phyloP scores from a whole-genome alignment of 2,113 vertebrate genomes.

The Callipepla squamata region DNA sequence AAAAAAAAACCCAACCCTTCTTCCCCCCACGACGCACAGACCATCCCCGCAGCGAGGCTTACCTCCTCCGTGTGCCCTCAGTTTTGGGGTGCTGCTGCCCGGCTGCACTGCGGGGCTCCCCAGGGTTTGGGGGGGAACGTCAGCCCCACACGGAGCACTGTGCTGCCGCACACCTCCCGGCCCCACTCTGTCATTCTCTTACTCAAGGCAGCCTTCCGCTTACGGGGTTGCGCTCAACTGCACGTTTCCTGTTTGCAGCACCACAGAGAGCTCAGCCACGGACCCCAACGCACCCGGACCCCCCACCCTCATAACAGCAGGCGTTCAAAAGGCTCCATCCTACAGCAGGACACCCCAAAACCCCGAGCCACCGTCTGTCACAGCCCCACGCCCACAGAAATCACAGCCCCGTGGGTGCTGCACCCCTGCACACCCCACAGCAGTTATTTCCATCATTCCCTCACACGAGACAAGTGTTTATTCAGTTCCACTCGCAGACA shows the following conservation, averaged over 20 bases:
- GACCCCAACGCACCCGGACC: neutral
- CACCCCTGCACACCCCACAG: neutral
- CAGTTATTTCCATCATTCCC: accelerated
- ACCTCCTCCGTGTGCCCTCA: neutral
- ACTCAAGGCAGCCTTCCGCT: constrained; percentile 47
- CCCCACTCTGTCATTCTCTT: neutral
- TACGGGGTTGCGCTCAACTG: neutral
- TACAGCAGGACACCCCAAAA: neutral
- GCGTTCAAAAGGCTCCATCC: neutral
- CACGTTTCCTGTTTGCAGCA: constrained; percentile 24
- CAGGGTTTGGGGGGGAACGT: accelerated
- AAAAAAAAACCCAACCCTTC: accelerated
- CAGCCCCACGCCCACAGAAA: neutral
- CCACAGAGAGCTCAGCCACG: accelerated
- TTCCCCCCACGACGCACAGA: neutral
- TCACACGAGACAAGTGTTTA: neutral
- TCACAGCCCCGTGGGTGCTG: neutral
- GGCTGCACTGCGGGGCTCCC: neutral
- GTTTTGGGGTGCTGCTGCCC: accelerated
- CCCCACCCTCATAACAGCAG: too few species aligned
- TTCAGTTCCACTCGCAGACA: neutral
- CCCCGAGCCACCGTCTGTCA: neutral
- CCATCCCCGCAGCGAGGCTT: accelerated
- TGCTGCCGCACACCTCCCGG: neutral
- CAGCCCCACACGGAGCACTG: accelerated